These are phyloP conservation scores for Amiota mariae DNA, from an alignment of 2,888 invertebrate species.

Conservation along the genomic window DNA sequence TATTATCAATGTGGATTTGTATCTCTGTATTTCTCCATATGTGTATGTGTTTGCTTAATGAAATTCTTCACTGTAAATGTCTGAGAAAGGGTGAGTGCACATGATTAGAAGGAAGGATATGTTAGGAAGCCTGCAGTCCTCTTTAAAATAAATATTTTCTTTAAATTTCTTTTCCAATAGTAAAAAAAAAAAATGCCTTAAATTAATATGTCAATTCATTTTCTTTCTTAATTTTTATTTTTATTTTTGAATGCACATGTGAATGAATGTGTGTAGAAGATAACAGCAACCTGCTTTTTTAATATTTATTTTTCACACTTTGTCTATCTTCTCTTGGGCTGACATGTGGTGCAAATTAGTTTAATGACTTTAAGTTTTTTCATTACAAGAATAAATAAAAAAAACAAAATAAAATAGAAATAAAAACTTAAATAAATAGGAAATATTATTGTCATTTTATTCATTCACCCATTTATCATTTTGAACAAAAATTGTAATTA, in stretches of 20 bases:
- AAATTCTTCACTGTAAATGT: constrained; percentile 48
- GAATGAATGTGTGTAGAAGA: neutral
- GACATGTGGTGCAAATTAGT: constrained; percentile 17
- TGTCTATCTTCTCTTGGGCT: neutral
- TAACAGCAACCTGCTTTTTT: neutral
- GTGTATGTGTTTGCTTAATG: constrained; percentile 31
- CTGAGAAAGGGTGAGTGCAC: constrained; percentile 42
- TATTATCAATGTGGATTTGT: constrained; percentile 17
- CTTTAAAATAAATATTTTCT: constrained; percentile 69
- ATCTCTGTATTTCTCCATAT: constrained; percentile 24
- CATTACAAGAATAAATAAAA: neutral
- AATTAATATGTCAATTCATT: constrained; percentile 47
- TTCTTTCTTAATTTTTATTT: constrained; percentile 15
- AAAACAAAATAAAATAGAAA: neutral
- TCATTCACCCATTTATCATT: neutral
- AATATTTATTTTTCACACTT: neutral
- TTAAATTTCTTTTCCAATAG: constrained; percentile 53
- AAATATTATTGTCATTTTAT: neutral
- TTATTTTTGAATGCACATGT: neutral
- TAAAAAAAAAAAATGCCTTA: constrained; percentile 37
- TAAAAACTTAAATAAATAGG: neutral
- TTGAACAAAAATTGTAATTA: too few relatives aligned
- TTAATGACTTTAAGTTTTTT: constrained; percentile 17
- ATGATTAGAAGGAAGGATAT: constrained; percentile 55
- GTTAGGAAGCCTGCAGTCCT: constrained; percentile 41